Evolutionary conservation across 2,113 vertebrate species (phyloP).

Genomic region (Callocephalon fimbriatum): DNA sequence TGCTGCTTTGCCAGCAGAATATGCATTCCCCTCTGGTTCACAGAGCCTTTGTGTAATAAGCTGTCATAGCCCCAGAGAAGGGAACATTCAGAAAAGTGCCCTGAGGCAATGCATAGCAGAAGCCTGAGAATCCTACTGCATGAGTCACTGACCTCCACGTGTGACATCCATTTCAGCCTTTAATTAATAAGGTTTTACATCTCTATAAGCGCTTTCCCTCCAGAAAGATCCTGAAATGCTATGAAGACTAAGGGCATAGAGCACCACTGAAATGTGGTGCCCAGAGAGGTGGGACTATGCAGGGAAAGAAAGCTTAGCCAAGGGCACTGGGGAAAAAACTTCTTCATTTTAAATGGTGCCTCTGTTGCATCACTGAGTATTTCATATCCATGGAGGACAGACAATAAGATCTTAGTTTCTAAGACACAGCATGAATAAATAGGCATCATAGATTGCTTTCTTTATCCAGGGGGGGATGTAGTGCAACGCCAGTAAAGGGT

Average conservation of each 20-base stretch:
- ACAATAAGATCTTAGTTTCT: conserved; percentile 14
- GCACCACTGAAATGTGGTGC: not conserved
- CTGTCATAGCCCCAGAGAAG: conserved; percentile 47
- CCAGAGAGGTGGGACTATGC: not conserved
- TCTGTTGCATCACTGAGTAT: not conserved
- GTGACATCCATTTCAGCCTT: conserved; percentile 36
- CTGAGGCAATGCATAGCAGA: conserved; percentile 41
- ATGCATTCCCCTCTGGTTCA: conserved; percentile 42
- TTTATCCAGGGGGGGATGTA: not conserved
- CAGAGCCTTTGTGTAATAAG: conserved; percentile 51
- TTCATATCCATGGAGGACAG: not conserved
- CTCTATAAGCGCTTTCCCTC: conserved; percentile 42
- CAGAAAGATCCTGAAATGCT: conserved; percentile 16
- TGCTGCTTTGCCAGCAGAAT: not conserved
- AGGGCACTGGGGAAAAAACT: not conserved
- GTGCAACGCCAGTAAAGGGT: not conserved
- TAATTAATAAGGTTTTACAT: conserved; percentile 59
- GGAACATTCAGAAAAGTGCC: conserved; percentile 11
- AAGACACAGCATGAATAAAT: not conserved
- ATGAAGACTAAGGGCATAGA: not conserved
- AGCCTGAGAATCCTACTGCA: conserved; percentile 43
- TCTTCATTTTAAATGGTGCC: not conserved
- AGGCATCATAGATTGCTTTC: not conserved
- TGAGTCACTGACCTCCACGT: conserved; percentile 67
- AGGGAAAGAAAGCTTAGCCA: not conserved